Evolutionary conservation across 2,888 invertebrate species (phyloP), one percentile per base, ranked within the genome.

Genomic region (Ophion obscuratus): DNA sequence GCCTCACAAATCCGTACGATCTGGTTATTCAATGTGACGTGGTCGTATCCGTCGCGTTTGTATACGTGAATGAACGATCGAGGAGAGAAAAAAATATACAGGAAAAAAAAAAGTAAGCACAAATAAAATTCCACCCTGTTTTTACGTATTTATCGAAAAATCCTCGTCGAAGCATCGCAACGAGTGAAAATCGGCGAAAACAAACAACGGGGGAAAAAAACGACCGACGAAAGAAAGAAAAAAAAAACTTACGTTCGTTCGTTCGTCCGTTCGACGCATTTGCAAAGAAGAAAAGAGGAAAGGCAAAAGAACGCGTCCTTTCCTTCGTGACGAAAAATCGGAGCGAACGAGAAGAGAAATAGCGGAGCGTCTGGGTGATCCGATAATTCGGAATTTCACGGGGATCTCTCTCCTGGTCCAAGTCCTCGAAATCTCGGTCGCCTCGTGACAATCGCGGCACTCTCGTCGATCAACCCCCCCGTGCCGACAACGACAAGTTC

Each of bases 261-360:
- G 67, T 79, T 61, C 86, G 66, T 70, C 77, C 74, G 81, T 78
- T 84, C 79, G 78, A 62, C 59, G 67, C 84, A 86, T 81, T 84
- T 64, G 47, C 47, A 11, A 47, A 47, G 14, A 14, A 47, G 31
- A 31, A 14, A 14, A 11, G 5, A 4, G 2, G 17, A 2, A 4
- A 14, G 17, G 5, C 5, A 53, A 53, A 53, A 17, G 14, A 53
- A 53, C 47, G 47, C 47, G 40, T 40, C 40, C 40, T 40, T 47
- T 17, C 10, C 47, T 3, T 14, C 47, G 47, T 47, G 14, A 47
- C 47, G 47, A 40, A 9, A 40, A 40, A 40, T 40, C 40, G 40
- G 40, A 40, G 40, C 5, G 40, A 7, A 7, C 1, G 40, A 40
- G 40, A 40, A 40, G 40, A 40, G 27, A 61, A 74, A 44, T 24